A percentile compares a stretch with the other conserved stretches of the same genome.
Conservation (phyloP, 2,888 invertebrate species). For the Taphrorychus bicolor region DNA sequence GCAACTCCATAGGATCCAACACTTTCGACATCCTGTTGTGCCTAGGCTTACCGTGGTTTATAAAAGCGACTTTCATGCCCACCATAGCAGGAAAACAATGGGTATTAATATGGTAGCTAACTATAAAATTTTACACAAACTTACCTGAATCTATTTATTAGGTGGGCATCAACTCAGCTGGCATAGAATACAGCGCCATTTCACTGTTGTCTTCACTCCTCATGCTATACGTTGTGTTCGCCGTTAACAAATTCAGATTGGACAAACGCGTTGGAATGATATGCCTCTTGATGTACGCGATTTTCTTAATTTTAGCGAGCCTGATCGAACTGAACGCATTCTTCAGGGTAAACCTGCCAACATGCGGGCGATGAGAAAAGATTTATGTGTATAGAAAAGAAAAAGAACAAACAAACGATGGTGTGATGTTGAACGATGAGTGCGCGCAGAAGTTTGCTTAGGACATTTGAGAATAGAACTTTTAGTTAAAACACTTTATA, state of each 20-base stretch:
- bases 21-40: constrained; percentile 90
- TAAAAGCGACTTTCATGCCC: constrained; percentile 84
- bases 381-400: neutral
- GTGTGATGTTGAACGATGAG: neutral
- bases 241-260: constrained; percentile 85
- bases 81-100: constrained; percentile 80
- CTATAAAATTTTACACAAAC: neutral
- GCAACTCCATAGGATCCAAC: constrained; percentile 90
- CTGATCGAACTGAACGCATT: constrained; percentile 93
- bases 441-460: neutral
- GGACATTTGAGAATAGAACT: too few relatives aligned
- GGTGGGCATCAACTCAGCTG: constrained; percentile 89
- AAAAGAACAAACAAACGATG: neutral
- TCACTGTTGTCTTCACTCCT: constrained; percentile 86
- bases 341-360: constrained; percentile 88
- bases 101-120: constrained; percentile 57
- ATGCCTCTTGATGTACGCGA: constrained; percentile 85
- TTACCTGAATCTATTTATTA: constrained; percentile 53
- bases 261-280: constrained; percentile 85
- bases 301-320: constrained; percentile 86
- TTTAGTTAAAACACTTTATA: too few relatives aligned
- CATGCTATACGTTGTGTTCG: constrained; percentile 83
- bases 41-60: constrained; percentile 87
- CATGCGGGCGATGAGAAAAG: constrained; percentile 71
- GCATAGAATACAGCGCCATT: constrained; percentile 89